A percentile compares a stretch with the other conserved stretches of the same genome.
Evolutionary conservation across 30 jellyfish, hydroid and myxozoan genomes (phyloP).

Genomic region (Nemopilema nomurai): DNA sequence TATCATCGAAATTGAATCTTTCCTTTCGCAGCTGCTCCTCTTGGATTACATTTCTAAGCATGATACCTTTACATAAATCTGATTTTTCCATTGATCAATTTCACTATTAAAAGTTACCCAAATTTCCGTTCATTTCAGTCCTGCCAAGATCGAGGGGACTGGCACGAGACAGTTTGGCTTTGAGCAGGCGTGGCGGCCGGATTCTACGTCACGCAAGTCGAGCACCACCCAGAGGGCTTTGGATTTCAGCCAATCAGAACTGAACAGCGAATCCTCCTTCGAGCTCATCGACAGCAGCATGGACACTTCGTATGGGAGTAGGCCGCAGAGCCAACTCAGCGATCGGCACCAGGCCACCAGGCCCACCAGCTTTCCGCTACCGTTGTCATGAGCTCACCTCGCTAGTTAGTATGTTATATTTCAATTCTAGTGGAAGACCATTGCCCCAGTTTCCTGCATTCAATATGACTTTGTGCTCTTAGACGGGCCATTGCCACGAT

Average conservation of each 20-base stretch:
- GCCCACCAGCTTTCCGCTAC: constrained; percentile 41
- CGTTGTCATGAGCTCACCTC: constrained; percentile 28
- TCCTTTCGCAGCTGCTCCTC: too few species aligned
- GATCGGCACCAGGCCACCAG: constrained; percentile 37
- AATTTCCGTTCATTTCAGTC: constrained; percentile 67
- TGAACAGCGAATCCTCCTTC: constrained; percentile 40
- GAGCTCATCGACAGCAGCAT: constrained; percentile 53
- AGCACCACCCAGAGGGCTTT: constrained; percentile 32
- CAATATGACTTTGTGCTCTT: neutral
- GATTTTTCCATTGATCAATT: too few species aligned
- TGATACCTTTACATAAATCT: neutral
- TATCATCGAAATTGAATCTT: too few species aligned
- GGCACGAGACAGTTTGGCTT: constrained; percentile 93
- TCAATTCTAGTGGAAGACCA: neutral
- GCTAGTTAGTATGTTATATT: neutral
- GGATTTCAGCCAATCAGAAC: constrained; percentile 30
- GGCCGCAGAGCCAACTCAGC: constrained; percentile 45
- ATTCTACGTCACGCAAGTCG: constrained; percentile 43
- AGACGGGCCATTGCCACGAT: too few species aligned
- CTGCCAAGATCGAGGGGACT: constrained; percentile 92
- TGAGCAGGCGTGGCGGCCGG: constrained; percentile 80
- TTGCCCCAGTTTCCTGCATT: neutral
- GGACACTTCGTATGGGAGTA: constrained; percentile 62
- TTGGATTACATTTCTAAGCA: too few species aligned
- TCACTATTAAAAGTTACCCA: too few species aligned